Evolutionary conservation across 2,888 invertebrate genomes (phyloP).

Genomic region (Diogma glabrata): DNA sequence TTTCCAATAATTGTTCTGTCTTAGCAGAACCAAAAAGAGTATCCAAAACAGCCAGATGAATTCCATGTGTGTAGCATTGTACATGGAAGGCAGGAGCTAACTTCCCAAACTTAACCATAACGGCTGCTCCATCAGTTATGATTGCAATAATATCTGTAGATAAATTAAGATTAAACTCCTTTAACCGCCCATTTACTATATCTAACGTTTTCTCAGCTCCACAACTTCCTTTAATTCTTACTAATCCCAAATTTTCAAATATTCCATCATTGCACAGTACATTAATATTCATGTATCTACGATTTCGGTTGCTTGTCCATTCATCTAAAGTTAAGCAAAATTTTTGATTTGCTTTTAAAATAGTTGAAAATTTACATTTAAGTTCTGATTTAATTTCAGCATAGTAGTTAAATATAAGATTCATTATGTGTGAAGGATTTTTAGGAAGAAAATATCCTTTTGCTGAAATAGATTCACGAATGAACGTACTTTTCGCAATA

Average conservation of each 20-base stretch:
- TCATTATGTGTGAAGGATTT: too few relatives aligned
- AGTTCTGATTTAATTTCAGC: slow-evolving; percentile 1
- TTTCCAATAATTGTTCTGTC: neutral
- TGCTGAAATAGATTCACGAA: slow-evolving; percentile 3
- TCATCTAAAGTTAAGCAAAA: neutral
- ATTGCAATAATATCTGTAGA: too few relatives aligned
- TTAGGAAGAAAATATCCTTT: slow-evolving; percentile 9
- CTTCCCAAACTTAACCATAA: neutral
- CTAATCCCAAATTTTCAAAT: slow-evolving; percentile 8
- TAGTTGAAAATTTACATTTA: slow-evolving; percentile 2
- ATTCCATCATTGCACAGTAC: slow-evolving; percentile 9
- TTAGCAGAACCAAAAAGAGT: slow-evolving; percentile 8
- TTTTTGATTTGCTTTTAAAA: slow-evolving; percentile 3
- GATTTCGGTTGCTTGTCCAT: slow-evolving; percentile 1
- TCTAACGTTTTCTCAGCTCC: slow-evolving; percentile 7
- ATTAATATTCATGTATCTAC: slow-evolving; percentile 4
- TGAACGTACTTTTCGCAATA: neutral
- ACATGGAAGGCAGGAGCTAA: slow-evolving; percentile 6
- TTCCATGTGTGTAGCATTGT: slow-evolving; percentile 5
- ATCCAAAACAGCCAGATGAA: slow-evolving; percentile 9
- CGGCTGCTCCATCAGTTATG: neutral
- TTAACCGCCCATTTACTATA: slow-evolving; percentile 8
- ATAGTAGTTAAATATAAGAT: slow-evolving; percentile 5
- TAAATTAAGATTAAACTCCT: slow-evolving; percentile 7
- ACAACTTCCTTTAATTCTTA: slow-evolving; percentile 9